Percentiles rank a stretch among this genome's conserved stretches.
Conservation (phyloP, 2,113 vertebrate species). For the Serinus canaria region DNA sequence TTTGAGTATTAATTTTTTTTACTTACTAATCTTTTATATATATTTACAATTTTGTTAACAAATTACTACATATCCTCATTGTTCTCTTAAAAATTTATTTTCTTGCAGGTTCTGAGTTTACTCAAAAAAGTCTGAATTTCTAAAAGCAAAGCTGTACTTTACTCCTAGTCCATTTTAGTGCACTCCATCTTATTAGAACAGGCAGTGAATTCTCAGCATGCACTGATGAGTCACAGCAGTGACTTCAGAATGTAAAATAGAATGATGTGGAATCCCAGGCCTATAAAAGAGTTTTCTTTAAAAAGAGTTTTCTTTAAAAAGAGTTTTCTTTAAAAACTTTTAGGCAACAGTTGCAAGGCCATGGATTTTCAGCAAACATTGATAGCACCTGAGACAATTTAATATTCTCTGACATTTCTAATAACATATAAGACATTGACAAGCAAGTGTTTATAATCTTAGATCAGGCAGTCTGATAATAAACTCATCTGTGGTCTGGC, state of each 20-base stretch:
- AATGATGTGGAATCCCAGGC: neutral
- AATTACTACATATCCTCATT: neutral
- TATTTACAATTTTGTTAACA: neutral
- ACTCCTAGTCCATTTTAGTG: neutral
- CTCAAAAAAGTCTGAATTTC: neutral
- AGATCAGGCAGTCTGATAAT: neutral
- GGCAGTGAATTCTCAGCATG: neutral
- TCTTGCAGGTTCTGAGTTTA: neutral
- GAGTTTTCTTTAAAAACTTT: neutral
- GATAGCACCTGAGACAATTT: neutral
- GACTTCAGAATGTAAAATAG: neutral
- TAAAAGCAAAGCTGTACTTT: neutral
- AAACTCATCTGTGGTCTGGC: neutral
- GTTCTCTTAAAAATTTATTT: neutral
- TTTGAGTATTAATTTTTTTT: neutral
- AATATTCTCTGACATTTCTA: neutral
- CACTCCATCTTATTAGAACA: neutral
- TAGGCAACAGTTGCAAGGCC: neutral
- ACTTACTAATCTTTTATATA: neutral
- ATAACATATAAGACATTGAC: neutral
- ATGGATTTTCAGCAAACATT: neutral
- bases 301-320: neutral
- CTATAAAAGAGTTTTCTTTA: neutral
- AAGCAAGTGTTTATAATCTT: neutral
- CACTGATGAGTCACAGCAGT: neutral